A percentile compares a stretch with the other conserved stretches of the same genome.
These are phyloP conservation scores for Dissostichus mawsoni DNA, from an alignment of 2,113 vertebrate species.

Conservation along the genomic window DNA sequence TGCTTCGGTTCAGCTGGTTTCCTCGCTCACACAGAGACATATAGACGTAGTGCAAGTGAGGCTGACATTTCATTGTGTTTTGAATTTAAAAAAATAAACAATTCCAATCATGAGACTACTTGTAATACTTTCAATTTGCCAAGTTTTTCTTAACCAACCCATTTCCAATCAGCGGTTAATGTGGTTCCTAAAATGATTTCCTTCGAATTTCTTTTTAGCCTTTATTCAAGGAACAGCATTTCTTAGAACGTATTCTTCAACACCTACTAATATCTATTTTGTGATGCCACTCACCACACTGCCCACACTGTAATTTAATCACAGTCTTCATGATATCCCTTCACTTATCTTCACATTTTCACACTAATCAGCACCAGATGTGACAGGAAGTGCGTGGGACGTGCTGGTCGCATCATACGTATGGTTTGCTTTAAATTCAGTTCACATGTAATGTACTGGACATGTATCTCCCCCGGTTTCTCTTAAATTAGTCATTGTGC, in stretches of 20 bases:
- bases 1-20: neutral
- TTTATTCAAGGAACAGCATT: neutral
- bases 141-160: neutral
- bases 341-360: conserved; percentile 10
- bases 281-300: neutral
- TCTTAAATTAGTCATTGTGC: neutral
- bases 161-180: neutral
- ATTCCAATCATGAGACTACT: neutral
- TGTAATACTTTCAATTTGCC: neutral
- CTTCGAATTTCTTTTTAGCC: neutral
- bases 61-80: no score
- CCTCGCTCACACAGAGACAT: neutral
- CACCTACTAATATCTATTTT: neutral
- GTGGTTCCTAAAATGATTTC: neutral
- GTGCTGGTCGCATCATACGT: neutral
- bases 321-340: neutral
- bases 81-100: no score
- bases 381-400: neutral
- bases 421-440: neutral
- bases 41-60: no score
- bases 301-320: neutral
- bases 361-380: neutral
- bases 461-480: neutral
- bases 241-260: neutral
- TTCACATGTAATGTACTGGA: neutral